Percentiles rank a stretch among this genome's conserved stretches.
phyloP scores from a whole-genome alignment of 2,888 invertebrate species.

The Peribatodes rhomboidaria region DNA sequence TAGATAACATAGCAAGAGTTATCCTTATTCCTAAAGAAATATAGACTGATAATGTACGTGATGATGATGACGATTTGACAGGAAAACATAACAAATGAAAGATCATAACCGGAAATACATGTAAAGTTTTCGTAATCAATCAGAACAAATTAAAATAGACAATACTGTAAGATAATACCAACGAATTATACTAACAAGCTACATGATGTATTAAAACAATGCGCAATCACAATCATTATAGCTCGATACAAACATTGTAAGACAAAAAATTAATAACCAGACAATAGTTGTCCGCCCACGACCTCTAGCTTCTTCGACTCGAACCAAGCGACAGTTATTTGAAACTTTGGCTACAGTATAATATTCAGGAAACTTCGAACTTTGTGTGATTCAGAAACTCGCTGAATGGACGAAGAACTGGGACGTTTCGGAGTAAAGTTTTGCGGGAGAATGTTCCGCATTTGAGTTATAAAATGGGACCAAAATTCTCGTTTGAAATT shows the following conservation, averaged over 20 bases:
- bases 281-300: slow-evolving; percentile 53
- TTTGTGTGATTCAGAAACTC: slow-evolving; percentile 46
- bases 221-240: slow-evolving; percentile 10
- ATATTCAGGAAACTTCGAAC: slow-evolving; percentile 40
- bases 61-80: not conserved
- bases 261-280: slow-evolving; percentile 40
- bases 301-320: slow-evolving; percentile 28
- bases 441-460: slow-evolving; percentile 11
- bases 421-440: slow-evolving; percentile 42
- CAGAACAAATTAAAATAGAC: not conserved
- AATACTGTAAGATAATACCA: slow-evolving; percentile 8
- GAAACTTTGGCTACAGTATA: slow-evolving; percentile 42
- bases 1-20: not conserved
- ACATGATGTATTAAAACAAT: slow-evolving; percentile 21
- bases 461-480: slow-evolving; percentile 21
- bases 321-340: slow-evolving; percentile 41
- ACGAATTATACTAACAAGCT: slow-evolving; percentile 4
- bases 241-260: slow-evolving; percentile 16
- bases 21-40: not conserved
- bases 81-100: not conserved
- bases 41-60: not conserved
- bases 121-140: not conserved
- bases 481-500: not conserved
- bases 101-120: not conserved
- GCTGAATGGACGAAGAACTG: slow-evolving; percentile 43